Evolutionary conservation across 2,797 vertebrate genomes (phyloP).

Genomic region (Gambelia wislizenii): DNA sequence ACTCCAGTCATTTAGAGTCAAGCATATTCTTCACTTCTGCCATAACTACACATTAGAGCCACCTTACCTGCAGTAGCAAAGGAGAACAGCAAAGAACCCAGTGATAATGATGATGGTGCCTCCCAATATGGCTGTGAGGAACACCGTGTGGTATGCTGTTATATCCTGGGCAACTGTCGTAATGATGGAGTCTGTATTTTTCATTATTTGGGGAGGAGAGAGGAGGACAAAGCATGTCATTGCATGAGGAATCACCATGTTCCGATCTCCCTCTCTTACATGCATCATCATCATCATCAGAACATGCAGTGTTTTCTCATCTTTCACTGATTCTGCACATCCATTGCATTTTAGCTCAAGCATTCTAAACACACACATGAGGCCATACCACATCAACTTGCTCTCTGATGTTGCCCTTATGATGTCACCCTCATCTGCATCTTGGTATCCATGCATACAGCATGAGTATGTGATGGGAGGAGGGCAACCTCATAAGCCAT

Average conservation of each 20-base stretch:
- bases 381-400: no score
- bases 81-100: conserved; percentile 85
- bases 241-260: background rate
- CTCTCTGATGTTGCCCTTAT: background rate
- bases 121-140: conserved; percentile 85
- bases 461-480: background rate
- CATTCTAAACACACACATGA: no score
- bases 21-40: no score
- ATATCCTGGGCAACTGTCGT: conserved; percentile 81
- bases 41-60: background rate
- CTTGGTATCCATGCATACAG: background rate
- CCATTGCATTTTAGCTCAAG: background rate
- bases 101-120: conserved; percentile 81
- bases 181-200: conserved; percentile 71
- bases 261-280: background rate
- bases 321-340: background rate
- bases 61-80: conserved; percentile 84
- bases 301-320: background rate
- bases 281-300: background rate
- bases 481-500: background rate
- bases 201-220: conserved; percentile 43
- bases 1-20: background rate
- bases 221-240: background rate
- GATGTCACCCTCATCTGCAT: background rate
- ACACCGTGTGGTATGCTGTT: conserved; percentile 82